These are phyloP conservation scores for Poecilia velifera DNA, from an alignment of 2,797 vertebrate species.

Conservation along the genomic window DNA sequence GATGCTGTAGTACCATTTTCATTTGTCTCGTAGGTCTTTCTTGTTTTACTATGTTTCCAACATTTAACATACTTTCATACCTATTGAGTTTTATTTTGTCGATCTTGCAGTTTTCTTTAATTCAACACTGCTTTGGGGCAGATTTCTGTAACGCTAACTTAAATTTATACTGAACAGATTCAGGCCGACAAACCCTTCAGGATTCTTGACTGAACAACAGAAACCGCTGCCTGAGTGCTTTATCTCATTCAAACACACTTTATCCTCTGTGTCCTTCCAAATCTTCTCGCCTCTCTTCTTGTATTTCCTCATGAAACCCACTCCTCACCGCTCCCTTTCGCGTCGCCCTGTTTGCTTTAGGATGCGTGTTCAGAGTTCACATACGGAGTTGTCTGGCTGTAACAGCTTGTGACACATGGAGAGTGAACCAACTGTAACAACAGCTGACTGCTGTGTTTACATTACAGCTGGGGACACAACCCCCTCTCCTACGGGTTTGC, in stretches of 20 bases:
- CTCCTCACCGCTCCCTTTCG: background rate
- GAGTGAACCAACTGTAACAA: background rate
- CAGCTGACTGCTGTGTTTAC: constrained; percentile 4
- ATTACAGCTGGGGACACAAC: constrained; percentile 1
- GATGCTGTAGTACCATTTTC: background rate
- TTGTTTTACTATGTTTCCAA: background rate
- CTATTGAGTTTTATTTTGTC: background rate
- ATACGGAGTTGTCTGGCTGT: background rate
- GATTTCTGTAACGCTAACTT: constrained; percentile 5
- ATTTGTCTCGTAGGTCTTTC: background rate
- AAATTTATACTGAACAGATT: constrained; percentile 12
- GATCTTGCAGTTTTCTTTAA: background rate
- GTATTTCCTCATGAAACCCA: background rate
- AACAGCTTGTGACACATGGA: background rate
- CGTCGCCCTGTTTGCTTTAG: background rate
- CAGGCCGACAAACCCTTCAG: constrained; percentile 1
- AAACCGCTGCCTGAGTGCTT: constrained; percentile 6
- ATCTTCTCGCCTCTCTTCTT: background rate
- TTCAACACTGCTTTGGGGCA: background rate
- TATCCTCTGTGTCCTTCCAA: background rate
- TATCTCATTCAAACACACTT: constrained; percentile 14
- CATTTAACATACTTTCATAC: background rate
- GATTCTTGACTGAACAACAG: constrained; percentile 8
- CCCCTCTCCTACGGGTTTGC: background rate
- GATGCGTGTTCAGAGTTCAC: constrained; percentile 1